Evolutionary conservation across 2,797 vertebrate genomes (phyloP).

Genomic region (Peromyscus nudipes): DNA sequence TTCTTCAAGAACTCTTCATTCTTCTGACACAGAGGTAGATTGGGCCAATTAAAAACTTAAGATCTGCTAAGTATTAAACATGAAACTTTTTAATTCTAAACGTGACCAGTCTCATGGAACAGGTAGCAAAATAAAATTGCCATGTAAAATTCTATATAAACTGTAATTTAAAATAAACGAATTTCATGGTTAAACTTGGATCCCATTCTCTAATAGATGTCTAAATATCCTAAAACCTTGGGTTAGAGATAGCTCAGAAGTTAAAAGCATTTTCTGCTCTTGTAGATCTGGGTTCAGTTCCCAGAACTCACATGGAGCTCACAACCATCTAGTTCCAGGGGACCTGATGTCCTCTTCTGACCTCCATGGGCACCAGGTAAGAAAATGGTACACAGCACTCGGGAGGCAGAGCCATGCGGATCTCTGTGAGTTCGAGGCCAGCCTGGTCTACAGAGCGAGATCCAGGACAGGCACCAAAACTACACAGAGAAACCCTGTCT

Average conservation of each 20-base stretch:
- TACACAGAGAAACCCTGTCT: too few relatives aligned
- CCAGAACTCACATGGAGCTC: background rate
- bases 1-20: conserved; percentile 37
- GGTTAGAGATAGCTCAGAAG: background rate
- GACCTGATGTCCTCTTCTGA: background rate
- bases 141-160: background rate
- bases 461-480: background rate
- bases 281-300: background rate
- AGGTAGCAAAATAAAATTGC: background rate
- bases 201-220: background rate
- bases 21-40: background rate
- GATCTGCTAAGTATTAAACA: background rate
- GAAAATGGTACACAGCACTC: background rate
- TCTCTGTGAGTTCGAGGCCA: background rate
- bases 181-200: background rate
- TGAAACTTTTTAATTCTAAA: background rate
- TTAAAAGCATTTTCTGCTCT: background rate
- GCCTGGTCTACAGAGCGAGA: too few relatives aligned
- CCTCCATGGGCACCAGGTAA: background rate
- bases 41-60: background rate
- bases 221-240: background rate
- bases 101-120: background rate
- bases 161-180: background rate
- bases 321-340: background rate
- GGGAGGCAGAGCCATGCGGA: background rate